These are phyloP conservation scores for Hystrix brachyura DNA, from an alignment of 2,113 vertebrate genomes.

Conservation along the genomic window DNA sequence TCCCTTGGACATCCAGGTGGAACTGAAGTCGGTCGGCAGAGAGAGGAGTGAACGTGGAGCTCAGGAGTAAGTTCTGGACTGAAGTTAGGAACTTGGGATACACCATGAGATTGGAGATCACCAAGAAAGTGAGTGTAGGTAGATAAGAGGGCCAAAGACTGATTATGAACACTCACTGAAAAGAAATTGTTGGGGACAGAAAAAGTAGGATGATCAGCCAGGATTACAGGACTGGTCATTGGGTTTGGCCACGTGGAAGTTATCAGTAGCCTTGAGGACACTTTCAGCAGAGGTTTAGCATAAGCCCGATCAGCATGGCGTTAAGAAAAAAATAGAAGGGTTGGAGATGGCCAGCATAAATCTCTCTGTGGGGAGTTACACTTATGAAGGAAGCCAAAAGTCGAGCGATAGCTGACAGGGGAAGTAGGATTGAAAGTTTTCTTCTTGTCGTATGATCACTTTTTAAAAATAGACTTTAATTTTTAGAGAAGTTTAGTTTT, in stretches of 20 bases:
- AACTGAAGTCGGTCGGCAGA: not conserved
- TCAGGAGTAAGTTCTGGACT: not conserved
- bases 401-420: not conserved
- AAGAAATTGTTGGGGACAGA: not conserved
- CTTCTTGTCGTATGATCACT: not conserved
- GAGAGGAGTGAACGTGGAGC: not conserved
- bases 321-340: not conserved
- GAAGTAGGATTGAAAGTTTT: not conserved
- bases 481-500: not conserved
- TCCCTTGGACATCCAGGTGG: not conserved
- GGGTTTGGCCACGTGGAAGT: not conserved
- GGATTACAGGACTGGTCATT: not conserved
- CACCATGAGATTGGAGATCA: not conserved
- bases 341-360: not conserved
- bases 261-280: not conserved
- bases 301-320: not conserved
- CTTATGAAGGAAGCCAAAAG: not conserved
- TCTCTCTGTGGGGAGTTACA: not conserved
- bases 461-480: not conserved
- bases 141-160: not conserved
- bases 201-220: accelerated
- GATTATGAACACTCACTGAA: too few relatives aligned
- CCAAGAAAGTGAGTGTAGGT: not conserved
- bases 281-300: not conserved
- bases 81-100: too few relatives aligned